Conservation (phyloP, 2,888 invertebrate species). For the Sialis lutaria region DNA sequence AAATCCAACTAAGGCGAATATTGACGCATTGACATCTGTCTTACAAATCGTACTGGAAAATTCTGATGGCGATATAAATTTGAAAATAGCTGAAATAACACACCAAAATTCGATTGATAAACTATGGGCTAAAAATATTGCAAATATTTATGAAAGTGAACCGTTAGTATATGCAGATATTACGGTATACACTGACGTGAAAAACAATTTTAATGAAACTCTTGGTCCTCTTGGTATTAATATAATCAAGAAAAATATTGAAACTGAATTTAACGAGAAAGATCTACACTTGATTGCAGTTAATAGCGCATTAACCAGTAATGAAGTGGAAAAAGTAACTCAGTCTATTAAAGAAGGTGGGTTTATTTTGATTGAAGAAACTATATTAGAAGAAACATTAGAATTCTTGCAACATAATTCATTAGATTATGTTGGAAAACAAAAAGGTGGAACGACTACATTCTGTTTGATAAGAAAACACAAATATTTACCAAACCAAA, state of each 20-base stretch:
- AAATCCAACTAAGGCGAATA: neutral
- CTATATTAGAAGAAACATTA: conserved; percentile 13
- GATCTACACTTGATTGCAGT: too few relatives aligned
- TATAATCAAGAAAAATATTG: conserved; percentile 41
- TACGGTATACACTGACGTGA: conserved; percentile 30
- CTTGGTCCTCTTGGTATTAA: conserved; percentile 31
- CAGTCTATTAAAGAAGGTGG: conserved; percentile 20
- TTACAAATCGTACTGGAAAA: conserved; percentile 63
- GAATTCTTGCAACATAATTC: too few relatives aligned
- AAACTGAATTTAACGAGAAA: conserved; percentile 14
- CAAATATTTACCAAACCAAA: conserved; percentile 20
- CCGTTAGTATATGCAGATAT: conserved; percentile 53
- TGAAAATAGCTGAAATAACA: conserved; percentile 8
- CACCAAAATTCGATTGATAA: conserved; percentile 9
- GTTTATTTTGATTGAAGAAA: conserved; percentile 18
- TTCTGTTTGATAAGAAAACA: conserved; percentile 49
- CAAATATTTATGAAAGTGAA: conserved; percentile 42
- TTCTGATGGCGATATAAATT: conserved; percentile 22
- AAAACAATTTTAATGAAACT: conserved; percentile 19
- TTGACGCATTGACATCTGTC: conserved; percentile 31
- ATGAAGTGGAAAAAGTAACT: too few relatives aligned
- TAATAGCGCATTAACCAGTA: conserved; percentile 11
- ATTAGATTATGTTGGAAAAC: conserved; percentile 38
- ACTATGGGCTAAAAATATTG: conserved; percentile 35
- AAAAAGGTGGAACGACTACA: conserved; percentile 42